phyloP scores from a whole-genome alignment of 92 coral and sea anemone genomes.

The Paragorgia papillata region DNA sequence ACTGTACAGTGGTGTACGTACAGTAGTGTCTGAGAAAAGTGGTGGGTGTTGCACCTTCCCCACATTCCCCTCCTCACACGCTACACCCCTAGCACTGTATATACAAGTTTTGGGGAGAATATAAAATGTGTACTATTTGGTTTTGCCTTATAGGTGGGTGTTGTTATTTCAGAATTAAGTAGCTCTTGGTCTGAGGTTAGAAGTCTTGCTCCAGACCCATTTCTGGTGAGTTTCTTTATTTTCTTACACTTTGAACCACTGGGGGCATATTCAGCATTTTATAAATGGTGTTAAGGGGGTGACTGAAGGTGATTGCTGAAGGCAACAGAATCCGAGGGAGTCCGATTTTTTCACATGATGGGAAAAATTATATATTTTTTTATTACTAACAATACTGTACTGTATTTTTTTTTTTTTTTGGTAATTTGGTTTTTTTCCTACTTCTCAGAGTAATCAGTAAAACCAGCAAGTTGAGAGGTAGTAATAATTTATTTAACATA shows the following conservation, averaged over 20 bases:
- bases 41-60: no score
- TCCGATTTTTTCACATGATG: no score
- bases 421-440: not conserved
- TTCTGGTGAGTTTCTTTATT: constrained; percentile 68
- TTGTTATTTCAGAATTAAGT: constrained; percentile 87
- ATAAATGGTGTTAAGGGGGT: no score
- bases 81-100: no score
- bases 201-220: constrained; percentile 91
- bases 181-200: constrained; percentile 84
- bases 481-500: not conserved
- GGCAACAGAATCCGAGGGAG: no score
- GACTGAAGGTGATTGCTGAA: not conserved
- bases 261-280: no score
- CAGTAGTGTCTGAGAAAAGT: no score
- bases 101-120: no score
- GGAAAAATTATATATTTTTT: no score
- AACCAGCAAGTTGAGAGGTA: constrained; percentile 92
- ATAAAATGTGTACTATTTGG: not conserved
- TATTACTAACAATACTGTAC: not conserved
- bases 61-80: no score
- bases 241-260: not conserved
- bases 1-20: no score
- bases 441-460: constrained; percentile 73
- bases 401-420: not conserved
- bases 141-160: constrained; percentile 64